Evolutionary conservation across 2,888 invertebrate genomes (phyloP), one percentile per base, ranked within the genome.

Genomic region (Drosophila siamana): DNA sequence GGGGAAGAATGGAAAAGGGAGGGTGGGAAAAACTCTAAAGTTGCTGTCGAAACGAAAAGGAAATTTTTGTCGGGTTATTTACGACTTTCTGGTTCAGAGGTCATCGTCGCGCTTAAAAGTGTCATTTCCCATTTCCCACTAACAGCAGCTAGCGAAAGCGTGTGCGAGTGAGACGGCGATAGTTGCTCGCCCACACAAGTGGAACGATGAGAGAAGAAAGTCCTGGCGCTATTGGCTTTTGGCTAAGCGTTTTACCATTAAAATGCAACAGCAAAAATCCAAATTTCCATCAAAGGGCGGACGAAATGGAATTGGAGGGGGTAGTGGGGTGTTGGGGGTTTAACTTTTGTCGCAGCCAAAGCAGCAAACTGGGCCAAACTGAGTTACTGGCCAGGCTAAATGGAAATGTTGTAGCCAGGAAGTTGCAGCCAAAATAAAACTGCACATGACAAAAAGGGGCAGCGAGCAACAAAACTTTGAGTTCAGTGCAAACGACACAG

Each of bases 51-150:
- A 76, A 79, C 50, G 76, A 72, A 79, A 80, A 78, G 68, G 80
- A 69, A 78, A 69, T 67, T 87, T 89, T 80, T 55, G 40, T 62
- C 16, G 60, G 56, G 80, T 90, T 91, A 90, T 90, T 90, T 90
- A 90, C 89, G 91, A 90, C 88, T 90, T 91, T 90, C 89, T 89
- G 89, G 89, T 90, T 90, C 89, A 87, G 81, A 88, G 89, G 87
- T 89, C 89, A 89, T 65, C 87, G 75, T 78, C 85, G 89, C 87
- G 85, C 87, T 88, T 86, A 86, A 86, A 88, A 88, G 80, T 87
- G 87, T 87, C 85, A 88, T 88, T 86, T 86, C 80, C 81, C 88
- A 88, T 88, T 87, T 74, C 61, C 56, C n/a, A n/a, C n/a, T n/a
- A n/a, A n/a, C n/a, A n/a, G n/a, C n/a, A n/a, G n/a, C n/a, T n/a